These are phyloP conservation scores for Drosophila parvula DNA, from an alignment of 1,140 invertebrate species.

Conservation along the genomic window DNA sequence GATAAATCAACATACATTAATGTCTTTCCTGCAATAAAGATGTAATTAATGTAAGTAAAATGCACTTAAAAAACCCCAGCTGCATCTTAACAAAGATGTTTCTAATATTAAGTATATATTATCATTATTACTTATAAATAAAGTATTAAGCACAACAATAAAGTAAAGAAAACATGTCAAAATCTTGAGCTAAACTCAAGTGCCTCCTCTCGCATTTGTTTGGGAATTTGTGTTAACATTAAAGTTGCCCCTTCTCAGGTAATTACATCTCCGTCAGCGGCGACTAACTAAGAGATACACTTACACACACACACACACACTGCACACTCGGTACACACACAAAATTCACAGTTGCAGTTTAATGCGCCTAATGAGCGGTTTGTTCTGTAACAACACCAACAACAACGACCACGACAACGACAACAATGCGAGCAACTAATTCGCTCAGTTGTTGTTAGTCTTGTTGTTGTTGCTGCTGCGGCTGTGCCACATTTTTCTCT, in stretches of 20 bases:
- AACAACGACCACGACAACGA: constrained; percentile 14
- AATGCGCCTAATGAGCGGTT: constrained; percentile 79
- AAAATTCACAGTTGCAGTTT: constrained; percentile 72
- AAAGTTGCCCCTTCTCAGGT: constrained; percentile 63
- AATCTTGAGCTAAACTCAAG: neutral
- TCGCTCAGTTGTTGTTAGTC: constrained; percentile 43
- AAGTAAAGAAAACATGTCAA: neutral
- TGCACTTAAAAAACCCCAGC: neutral
- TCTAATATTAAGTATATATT: neutral
- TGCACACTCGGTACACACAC: constrained; percentile 31
- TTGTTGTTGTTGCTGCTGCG: constrained; percentile 30
- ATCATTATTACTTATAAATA: too few species aligned
- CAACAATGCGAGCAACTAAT: constrained; percentile 68
- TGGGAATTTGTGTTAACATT: constrained; percentile 68
- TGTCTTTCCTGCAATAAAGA: too few species aligned
- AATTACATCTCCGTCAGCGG: constrained; percentile 60
- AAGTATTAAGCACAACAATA: neutral
- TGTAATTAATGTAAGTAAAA: too few species aligned
- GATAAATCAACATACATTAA: too few species aligned
- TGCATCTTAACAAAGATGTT: neutral
- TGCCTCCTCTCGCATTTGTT: constrained; percentile 28
- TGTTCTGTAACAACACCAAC: constrained; percentile 72
- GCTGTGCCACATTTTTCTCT: constrained; percentile 68
- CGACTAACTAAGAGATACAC: constrained; percentile 39
- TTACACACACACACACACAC: neutral